These are phyloP conservation scores for Carassius carassius DNA, from an alignment of 2,113 vertebrate species.

Conservation along the genomic window DNA sequence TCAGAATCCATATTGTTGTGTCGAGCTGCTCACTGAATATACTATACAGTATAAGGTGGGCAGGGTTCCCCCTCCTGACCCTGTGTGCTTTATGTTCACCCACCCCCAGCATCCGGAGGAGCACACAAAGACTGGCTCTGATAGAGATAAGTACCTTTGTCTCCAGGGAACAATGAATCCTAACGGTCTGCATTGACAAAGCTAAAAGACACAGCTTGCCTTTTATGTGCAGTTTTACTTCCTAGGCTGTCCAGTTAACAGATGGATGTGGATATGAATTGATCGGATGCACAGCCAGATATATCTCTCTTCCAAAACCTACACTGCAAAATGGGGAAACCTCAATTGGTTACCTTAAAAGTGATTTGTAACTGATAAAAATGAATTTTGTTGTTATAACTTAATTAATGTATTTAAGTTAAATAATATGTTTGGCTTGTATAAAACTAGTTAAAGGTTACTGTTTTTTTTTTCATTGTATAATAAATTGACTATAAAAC, in stretches of 20 bases:
- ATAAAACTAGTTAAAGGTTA: no score
- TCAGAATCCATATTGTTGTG: neutral
- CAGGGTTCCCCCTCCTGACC: neutral
- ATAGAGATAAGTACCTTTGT: conserved; percentile 26
- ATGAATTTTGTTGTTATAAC: neutral
- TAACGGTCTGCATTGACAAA: conserved; percentile 6
- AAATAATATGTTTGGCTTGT: no score
- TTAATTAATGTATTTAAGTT: no score
- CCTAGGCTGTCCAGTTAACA: neutral
- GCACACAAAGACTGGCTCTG: conserved; percentile 20
- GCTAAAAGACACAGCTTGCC: conserved; percentile 18
- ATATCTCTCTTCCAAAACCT: neutral
- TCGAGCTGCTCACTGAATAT: neutral
- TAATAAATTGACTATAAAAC: no score
- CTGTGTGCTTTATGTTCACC: conserved; percentile 60
- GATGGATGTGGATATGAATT: neutral
- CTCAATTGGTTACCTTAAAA: neutral
- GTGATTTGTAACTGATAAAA: neutral
- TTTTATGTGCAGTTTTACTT: neutral
- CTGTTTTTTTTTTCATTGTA: no score
- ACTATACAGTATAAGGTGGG: conserved; percentile 3
- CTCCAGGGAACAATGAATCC: conserved; percentile 27
- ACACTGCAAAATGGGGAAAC: neutral
- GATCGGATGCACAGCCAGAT: neutral
- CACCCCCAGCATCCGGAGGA: conserved; percentile 36